Evolutionary conservation across 1,140 invertebrate genomes (phyloP), one percentile per base, ranked within the genome.

Genomic region (Leptopilina boulardi): DNA sequence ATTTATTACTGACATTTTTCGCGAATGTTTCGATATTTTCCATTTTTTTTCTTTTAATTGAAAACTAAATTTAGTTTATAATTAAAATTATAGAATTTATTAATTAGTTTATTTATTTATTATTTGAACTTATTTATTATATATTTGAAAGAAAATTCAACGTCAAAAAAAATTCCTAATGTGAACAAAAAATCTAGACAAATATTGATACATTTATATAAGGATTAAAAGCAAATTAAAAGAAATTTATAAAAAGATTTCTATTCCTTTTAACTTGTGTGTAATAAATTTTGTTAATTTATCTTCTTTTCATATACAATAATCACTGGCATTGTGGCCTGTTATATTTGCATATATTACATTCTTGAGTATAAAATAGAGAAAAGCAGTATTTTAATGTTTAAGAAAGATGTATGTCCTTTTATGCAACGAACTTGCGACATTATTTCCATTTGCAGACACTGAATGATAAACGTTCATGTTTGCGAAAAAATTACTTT

Each of bases 271-370:
- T 3, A 30, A 66, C 15, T 66, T 30, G 30, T 30, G 30, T n/a
- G n/a, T 66, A 34, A 4, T 11, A 66, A 66, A 66, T 66, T 4
- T 66, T n/a, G 21, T 26, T n/a, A 23, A 66, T 66, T 66, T n/a
- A 66, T 66, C 59, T 30, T 66, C 5, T 66, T 66, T 8, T 66
- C 23, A 34, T n/a, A n/a, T 66, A 2, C 1, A 66, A 34, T 66
- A 23, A 66, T 66, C 26, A 66, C 56, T 13, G 23, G 56, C 21
- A 26, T 66, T 30, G 13, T 30, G 13, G 21, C 23, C 59, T 66
- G 5, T 66, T 34, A 66, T 23, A 66, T 66, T 66, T 66, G 59
- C 59, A 66, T 66, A 66, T n/a, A 66, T 66, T 15, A 66, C n/a
- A 66, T 15, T n/a, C 59, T n/a, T 34, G 13, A 30, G 21, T 66